Evolutionary conservation across 53 echinoderm and acorn worm genomes (phyloP).

Genomic region (Holothuria leucospilota): DNA sequence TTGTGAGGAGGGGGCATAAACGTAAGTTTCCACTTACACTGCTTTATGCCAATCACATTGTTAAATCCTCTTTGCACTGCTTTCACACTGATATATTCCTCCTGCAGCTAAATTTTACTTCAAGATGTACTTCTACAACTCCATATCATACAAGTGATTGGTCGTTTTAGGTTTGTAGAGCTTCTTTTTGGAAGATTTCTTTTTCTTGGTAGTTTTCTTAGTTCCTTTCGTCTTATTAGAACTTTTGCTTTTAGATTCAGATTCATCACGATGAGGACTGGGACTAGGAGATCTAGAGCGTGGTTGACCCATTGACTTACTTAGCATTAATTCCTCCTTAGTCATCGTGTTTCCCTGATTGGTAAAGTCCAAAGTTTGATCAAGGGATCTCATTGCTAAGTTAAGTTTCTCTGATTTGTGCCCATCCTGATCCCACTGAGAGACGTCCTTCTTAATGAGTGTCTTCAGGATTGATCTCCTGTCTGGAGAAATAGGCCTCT

Average conservation of each 20-base stretch:
- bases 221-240: constrained; percentile 10
- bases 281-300: constrained; percentile 60
- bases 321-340: constrained; percentile 78
- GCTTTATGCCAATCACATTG: too few species aligned
- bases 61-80: too few species aligned
- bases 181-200: constrained; percentile 25
- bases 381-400: constrained; percentile 79
- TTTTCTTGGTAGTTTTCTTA: constrained; percentile 18
- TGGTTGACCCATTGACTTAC: constrained; percentile 81
- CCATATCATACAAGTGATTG: constrained; percentile 41
- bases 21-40: too few species aligned
- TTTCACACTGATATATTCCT: too few species aligned
- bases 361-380: constrained; percentile 87
- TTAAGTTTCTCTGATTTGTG: constrained; percentile 66
- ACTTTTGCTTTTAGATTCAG: not conserved
- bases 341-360: constrained; percentile 67
- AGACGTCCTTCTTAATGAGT: constrained; percentile 80
- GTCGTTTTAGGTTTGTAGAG: constrained; percentile 36
- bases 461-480: constrained; percentile 68
- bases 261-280: not conserved
- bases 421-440: constrained; percentile 85
- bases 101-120: too few species aligned
- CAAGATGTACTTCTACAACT: too few species aligned
- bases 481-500: constrained; percentile 79
- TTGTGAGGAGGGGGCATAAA: too few species aligned